Evolutionary conservation across 2,113 vertebrate genomes (phyloP).

Genomic region (Excalfactoria chinensis): DNA sequence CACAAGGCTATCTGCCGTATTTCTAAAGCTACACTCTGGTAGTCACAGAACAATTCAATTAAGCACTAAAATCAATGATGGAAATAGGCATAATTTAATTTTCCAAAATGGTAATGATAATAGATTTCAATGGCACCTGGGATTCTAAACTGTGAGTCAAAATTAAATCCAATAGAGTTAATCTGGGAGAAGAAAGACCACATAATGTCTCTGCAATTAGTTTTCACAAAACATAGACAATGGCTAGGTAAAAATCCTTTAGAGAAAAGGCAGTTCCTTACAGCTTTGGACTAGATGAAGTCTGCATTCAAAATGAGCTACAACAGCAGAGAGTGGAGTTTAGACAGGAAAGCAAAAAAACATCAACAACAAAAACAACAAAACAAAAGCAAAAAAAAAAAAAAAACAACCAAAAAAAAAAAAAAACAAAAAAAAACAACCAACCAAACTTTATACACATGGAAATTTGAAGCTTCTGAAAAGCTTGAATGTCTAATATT

Average conservation of each 20-base stretch:
- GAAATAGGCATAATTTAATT: slow-evolving; percentile 28
- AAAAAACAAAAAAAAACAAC: neutral
- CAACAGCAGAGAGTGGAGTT: neutral
- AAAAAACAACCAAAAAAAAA: neutral
- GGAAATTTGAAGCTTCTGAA: neutral
- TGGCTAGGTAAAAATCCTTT: neutral
- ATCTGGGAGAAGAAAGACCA: neutral
- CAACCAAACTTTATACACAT: neutral
- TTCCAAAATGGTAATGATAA: neutral
- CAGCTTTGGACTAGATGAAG: neutral
- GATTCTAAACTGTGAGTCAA: slow-evolving; percentile 5
- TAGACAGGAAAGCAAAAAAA: neutral
- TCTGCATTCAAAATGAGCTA: neutral
- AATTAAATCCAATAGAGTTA: neutral
- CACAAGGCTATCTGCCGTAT: neutral
- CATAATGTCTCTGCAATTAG: neutral
- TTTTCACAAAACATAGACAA: neutral
- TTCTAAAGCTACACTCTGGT: neutral
- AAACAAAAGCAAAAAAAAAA: too few species aligned
- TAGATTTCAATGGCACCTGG: neutral
- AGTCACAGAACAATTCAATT: slow-evolving; percentile 18
- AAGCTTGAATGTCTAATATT: neutral
- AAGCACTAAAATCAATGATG: slow-evolving; percentile 7
- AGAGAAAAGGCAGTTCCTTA: neutral
- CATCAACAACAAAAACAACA: neutral